A percentile compares a stretch with the other conserved stretches of the same genome.
phyloP scores from a whole-genome alignment of 1,140 invertebrate species.

The Metaphire vulgaris region DNA sequence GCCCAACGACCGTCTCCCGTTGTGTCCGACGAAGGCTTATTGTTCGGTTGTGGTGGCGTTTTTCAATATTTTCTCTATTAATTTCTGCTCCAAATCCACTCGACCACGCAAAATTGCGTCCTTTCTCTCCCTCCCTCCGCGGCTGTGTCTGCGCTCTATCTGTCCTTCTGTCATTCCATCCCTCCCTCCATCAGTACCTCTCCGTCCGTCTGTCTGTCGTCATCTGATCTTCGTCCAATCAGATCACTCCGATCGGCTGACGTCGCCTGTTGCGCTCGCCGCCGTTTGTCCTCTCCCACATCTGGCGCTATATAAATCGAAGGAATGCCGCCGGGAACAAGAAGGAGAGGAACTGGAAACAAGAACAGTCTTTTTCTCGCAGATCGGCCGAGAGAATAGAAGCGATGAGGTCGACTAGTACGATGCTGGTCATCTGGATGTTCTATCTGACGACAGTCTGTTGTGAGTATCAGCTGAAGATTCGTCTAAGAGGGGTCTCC shows the following conservation, averaged over 20 bases:
- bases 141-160: not conserved
- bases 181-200: not conserved
- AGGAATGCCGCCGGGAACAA: not conserved
- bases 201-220: not conserved
- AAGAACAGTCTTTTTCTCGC: not conserved
- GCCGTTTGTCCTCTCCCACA: no score
- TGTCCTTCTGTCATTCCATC: not conserved
- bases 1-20: no score
- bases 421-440: no score
- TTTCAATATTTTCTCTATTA: not conserved
- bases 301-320: not conserved
- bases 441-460: not conserved
- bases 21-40: not conserved
- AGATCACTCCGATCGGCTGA: not conserved
- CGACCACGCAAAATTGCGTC: not conserved
- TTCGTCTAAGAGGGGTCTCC: no score
- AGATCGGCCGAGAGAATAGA: no score
- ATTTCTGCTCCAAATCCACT: not conserved
- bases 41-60: not conserved
- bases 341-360: not conserved
- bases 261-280: not conserved
- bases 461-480: not conserved
- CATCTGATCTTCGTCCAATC: not conserved
- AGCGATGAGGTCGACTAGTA: no score
- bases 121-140: not conserved